phyloP scores from a whole-genome alignment of 23 tunicate genomes.

The Halocynthia roretzi region DNA sequence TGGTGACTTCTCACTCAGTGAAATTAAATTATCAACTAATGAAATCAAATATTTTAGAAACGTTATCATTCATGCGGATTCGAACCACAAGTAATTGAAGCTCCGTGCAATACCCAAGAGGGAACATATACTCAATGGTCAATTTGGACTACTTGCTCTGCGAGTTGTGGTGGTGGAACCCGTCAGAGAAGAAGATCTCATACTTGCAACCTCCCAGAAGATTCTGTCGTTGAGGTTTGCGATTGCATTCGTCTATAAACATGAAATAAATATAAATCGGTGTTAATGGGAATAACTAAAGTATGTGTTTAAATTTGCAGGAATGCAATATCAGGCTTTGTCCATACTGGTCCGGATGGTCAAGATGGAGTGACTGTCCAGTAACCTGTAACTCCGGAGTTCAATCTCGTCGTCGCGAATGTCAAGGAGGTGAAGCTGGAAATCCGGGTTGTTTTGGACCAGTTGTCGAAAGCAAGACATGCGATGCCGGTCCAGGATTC shows the following conservation, averaged over 20 bases:
- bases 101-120: constrained; percentile 61
- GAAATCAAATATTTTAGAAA: neutral
- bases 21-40: neutral
- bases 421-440: constrained; percentile 54
- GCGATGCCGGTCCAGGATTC: constrained; percentile 56
- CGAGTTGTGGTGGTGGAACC: constrained; percentile 41
- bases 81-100: constrained; percentile 34
- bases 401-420: constrained; percentile 35
- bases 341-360: constrained; percentile 95
- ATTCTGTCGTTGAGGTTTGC: constrained; percentile 31
- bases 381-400: constrained; percentile 65
- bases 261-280: too few species aligned
- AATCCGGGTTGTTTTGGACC: constrained; percentile 54
- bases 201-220: constrained; percentile 11
- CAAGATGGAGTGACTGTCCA: constrained; percentile 68
- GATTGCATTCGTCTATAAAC: too few species aligned
- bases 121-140: constrained; percentile 36
- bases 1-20: neutral
- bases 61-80: constrained; percentile 57
- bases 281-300: too few species aligned
- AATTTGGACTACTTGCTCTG: constrained; percentile 21
- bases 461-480: constrained; percentile 24
- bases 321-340: constrained; percentile 50
- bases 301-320: constrained; percentile 9
- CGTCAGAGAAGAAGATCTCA: constrained; percentile 5